Percentiles rank a stretch among this genome's conserved stretches.
Evolutionary conservation across 1,140 invertebrate genomes (phyloP).

Genomic region (Drosophila sturtevanti): DNA sequence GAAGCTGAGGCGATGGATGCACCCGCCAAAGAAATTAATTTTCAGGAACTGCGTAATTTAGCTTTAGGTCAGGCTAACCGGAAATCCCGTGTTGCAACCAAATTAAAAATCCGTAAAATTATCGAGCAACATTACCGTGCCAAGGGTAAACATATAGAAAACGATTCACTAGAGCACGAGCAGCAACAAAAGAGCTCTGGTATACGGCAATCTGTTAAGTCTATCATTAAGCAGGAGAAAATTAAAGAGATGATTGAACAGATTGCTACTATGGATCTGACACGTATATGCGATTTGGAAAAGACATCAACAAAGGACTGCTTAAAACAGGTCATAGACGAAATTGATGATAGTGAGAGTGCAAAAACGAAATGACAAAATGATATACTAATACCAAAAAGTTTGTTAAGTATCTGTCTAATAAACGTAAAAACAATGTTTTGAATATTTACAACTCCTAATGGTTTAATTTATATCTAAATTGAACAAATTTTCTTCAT

Average conservation of each 20-base stretch:
- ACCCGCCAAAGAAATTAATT: slow-evolving; percentile 70
- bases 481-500: not conserved
- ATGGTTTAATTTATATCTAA: not conserved
- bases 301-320: slow-evolving; percentile 79
- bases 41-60: slow-evolving; percentile 71
- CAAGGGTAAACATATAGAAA: slow-evolving; percentile 74
- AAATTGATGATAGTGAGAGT: slow-evolving; percentile 65
- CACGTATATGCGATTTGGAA: slow-evolving; percentile 75
- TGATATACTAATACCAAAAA: not conserved
- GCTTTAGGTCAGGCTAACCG: slow-evolving; percentile 57
- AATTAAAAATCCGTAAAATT: slow-evolving; percentile 66
- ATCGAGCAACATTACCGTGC: slow-evolving; percentile 77
- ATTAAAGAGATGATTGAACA: slow-evolving; percentile 83
- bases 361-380: slow-evolving; percentile 41
- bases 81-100: slow-evolving; percentile 64
- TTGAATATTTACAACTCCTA: not conserved
- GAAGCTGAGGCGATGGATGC: slow-evolving; percentile 14
- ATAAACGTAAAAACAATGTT: slow-evolving; percentile 9
- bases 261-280: slow-evolving; percentile 80
- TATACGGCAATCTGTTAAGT: slow-evolving; percentile 83
- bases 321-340: slow-evolving; percentile 79
- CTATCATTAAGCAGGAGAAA: slow-evolving; percentile 84
- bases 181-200: slow-evolving; percentile 43
- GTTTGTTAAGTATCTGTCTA: slow-evolving; percentile 12
- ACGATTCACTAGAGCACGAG: slow-evolving; percentile 53